Percentiles rank a stretch among this genome's conserved stretches.
phyloP scores from a whole-genome alignment of 2,888 invertebrate genomes.

The Limenitis arthemis region DNA sequence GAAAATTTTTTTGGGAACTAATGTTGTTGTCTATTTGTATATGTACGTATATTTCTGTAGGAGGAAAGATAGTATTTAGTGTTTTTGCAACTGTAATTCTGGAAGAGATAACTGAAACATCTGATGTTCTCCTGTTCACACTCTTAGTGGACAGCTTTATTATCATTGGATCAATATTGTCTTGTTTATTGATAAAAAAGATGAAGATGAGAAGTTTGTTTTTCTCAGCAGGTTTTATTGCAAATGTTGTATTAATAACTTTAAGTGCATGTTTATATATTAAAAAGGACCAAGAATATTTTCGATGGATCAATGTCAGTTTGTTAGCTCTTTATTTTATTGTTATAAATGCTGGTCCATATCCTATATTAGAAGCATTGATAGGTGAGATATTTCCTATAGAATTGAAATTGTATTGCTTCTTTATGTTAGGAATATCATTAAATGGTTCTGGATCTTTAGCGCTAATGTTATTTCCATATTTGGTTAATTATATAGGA shows the following conservation, averaged over 20 bases:
- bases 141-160: constrained; percentile 3
- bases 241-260: neutral
- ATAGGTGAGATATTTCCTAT: constrained; percentile 12
- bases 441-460: neutral
- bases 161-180: constrained; percentile 1
- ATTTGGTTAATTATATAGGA: neutral
- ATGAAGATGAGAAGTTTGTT: constrained; percentile 5
- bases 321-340: constrained; percentile 6
- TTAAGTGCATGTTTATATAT: constrained; percentile 7
- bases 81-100: constrained; percentile 5
- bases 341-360: constrained; percentile 3
- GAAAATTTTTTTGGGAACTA: constrained; percentile 1
- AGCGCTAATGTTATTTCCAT: constrained; percentile 2
- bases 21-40: neutral
- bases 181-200: constrained; percentile 4
- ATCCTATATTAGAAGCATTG: constrained; percentile 7
- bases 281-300: neutral
- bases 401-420: constrained; percentile 6
- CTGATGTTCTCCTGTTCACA: constrained; percentile 1
- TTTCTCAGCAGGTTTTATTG: constrained; percentile 2
- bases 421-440: constrained; percentile 1
- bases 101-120: constrained; percentile 2
- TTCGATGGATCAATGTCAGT: constrained; percentile 5
- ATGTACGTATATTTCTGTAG: neutral
- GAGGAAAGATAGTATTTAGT: constrained; percentile 1